Conservation (phyloP, 2,113 vertebrate species). For the Carlito syrichta region DNA sequence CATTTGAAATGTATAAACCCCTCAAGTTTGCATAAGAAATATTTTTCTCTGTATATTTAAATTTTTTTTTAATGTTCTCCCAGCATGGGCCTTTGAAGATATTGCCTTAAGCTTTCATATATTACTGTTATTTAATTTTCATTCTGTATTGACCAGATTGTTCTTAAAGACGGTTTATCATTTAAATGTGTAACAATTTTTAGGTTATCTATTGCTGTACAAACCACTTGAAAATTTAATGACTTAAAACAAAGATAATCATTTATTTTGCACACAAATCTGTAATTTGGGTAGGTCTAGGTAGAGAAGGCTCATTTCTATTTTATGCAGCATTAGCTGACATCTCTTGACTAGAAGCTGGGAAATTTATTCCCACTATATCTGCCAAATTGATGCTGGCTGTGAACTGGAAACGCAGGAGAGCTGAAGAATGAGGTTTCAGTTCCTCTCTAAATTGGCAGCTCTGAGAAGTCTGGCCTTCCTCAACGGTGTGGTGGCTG, state of each 20-base stretch:
- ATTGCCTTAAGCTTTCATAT: not conserved
- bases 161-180: not conserved
- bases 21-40: not conserved
- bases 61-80: not conserved
- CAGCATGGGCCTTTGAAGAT: not conserved
- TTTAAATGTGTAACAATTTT: not conserved
- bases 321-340: not conserved
- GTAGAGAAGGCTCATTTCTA: not conserved
- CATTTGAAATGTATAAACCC: not conserved
- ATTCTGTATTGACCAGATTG: not conserved
- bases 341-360: not conserved
- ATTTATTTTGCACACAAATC: not conserved
- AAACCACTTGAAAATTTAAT: not conserved
- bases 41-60: not conserved
- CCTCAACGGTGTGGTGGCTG: not conserved
- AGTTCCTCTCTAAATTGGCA: not conserved
- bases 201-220: not conserved
- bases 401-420: not conserved
- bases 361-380: not conserved
- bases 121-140: not conserved
- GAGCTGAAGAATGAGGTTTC: not conserved
- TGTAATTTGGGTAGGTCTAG: not conserved
- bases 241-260: not conserved
- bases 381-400: not conserved
- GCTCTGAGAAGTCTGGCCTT: not conserved